A percentile compares a stretch with the other conserved stretches of the same genome.
Conservation (phyloP, 2,888 invertebrate species). For the Tinea pellionella region DNA sequence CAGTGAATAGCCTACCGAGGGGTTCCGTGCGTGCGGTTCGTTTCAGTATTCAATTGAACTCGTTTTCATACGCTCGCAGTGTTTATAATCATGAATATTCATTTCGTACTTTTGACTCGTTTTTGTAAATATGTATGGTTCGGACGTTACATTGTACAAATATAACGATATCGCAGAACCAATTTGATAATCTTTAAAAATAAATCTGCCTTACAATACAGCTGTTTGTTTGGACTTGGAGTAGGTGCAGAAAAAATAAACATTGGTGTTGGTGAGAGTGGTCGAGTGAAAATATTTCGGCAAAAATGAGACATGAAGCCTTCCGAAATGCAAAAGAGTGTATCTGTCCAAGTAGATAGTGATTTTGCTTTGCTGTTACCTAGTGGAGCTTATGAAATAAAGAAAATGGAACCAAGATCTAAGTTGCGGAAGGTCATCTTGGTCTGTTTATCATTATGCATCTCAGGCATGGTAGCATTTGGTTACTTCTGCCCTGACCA, state of each 20-base stretch:
- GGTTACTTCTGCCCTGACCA: slow-evolving; percentile 92
- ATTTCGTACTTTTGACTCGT: background rate
- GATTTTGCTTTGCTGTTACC: slow-evolving; percentile 83
- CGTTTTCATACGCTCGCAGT: slow-evolving; percentile 1
- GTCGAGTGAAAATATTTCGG: slow-evolving; percentile 22
- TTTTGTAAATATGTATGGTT: background rate
- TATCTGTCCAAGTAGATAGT: slow-evolving; percentile 87
- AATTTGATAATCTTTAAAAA: background rate
- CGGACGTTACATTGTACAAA: background rate
- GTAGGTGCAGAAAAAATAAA: background rate
- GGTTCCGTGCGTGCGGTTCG: background rate
- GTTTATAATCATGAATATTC: background rate
- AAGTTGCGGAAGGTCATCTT: slow-evolving; percentile 83
- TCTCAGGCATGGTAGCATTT: slow-evolving; percentile 89
- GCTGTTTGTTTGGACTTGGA: background rate
- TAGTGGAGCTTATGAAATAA: slow-evolving; percentile 82
- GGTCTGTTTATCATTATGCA: slow-evolving; percentile 83
- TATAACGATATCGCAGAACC: background rate
- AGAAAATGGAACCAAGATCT: slow-evolving; percentile 88
- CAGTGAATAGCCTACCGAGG: background rate
- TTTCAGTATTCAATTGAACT: slow-evolving; percentile 3
- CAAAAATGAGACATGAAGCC: slow-evolving; percentile 70
- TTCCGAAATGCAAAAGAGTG: slow-evolving; percentile 77
- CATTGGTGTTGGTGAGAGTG: slow-evolving; percentile 8
- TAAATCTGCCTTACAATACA: background rate